Percentiles rank a stretch among this genome's conserved stretches.
phyloP scores from a whole-genome alignment of 2,888 invertebrate genomes.

The Hirtodrosophila confusa region DNA sequence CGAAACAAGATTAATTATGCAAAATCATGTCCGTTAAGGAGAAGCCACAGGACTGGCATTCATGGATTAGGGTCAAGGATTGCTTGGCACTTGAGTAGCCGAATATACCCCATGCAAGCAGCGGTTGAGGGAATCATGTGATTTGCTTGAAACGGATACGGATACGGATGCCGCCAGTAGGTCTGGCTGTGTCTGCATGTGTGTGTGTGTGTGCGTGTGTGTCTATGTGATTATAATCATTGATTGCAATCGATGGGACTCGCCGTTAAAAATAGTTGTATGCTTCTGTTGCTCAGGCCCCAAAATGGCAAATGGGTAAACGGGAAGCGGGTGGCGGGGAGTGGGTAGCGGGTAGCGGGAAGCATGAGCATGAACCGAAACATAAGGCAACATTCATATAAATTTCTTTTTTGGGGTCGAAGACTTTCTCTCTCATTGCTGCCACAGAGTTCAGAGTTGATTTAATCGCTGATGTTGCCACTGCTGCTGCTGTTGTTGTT shows the following conservation, averaged over 20 bases:
- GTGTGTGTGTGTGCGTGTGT: conserved; percentile 6
- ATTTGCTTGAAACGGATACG: conserved; percentile 16
- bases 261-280: conserved; percentile 36
- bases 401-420: conserved; percentile 10
- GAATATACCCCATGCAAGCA: not conserved
- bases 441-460: conserved; percentile 27
- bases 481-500: conserved; percentile 2
- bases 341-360: not conserved
- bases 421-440: conserved; percentile 13
- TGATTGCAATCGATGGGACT: conserved; percentile 41
- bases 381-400: conserved; percentile 20
- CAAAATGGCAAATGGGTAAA: too few relatives aligned
- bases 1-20: too few relatives aligned
- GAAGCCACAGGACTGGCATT: too few relatives aligned
- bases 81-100: too few relatives aligned
- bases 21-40: too few relatives aligned
- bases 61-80: too few relatives aligned
- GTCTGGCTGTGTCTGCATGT: conserved; percentile 4
- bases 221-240: conserved; percentile 22
- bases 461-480: conserved; percentile 33
- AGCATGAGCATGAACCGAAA: not conserved
- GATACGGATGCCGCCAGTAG: conserved; percentile 25
- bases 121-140: conserved; percentile 1
- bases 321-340: too few relatives aligned
- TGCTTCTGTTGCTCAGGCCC: conserved; percentile 1